Evolutionary conservation across 2,113 vertebrate genomes (phyloP).

Genomic region (Mesoclemmys tuberculata): DNA sequence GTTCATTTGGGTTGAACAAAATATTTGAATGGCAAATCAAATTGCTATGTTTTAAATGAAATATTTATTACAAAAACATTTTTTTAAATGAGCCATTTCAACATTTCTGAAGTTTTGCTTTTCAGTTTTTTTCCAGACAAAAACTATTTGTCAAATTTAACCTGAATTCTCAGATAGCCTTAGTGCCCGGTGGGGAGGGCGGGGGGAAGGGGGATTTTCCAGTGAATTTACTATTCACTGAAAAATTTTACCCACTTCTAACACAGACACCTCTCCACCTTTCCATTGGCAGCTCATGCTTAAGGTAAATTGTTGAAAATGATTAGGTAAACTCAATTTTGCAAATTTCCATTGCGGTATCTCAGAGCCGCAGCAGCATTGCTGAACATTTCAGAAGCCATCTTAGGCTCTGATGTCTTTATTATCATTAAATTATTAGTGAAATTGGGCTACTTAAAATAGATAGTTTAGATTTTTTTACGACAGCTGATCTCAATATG

Average conservation of each 20-base stretch:
- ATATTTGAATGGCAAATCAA: background rate
- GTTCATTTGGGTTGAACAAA: background rate
- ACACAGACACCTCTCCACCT: background rate
- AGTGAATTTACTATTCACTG: background rate
- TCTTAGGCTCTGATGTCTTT: slow-evolving; percentile 1
- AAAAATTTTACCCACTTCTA: background rate
- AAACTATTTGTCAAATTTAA: background rate
- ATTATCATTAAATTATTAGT: background rate
- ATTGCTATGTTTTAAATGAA: background rate
- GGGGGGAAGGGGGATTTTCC: background rate
- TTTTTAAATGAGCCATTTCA: background rate
- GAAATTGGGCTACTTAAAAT: background rate
- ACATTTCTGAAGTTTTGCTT: background rate
- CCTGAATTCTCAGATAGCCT: background rate
- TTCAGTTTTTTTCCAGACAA: background rate
- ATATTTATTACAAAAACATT: background rate
- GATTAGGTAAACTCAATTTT: background rate
- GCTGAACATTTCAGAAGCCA: background rate
- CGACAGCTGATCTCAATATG: background rate
- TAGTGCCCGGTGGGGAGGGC: too few relatives aligned
- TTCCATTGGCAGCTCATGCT: background rate
- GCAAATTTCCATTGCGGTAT: background rate
- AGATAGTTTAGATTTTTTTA: background rate
- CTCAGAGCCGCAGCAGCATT: background rate
- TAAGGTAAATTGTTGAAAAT: background rate